Base-by-base conservation (phyloP, 2,888 invertebrate genomes). In the Sialis fuliginosa region DNA sequence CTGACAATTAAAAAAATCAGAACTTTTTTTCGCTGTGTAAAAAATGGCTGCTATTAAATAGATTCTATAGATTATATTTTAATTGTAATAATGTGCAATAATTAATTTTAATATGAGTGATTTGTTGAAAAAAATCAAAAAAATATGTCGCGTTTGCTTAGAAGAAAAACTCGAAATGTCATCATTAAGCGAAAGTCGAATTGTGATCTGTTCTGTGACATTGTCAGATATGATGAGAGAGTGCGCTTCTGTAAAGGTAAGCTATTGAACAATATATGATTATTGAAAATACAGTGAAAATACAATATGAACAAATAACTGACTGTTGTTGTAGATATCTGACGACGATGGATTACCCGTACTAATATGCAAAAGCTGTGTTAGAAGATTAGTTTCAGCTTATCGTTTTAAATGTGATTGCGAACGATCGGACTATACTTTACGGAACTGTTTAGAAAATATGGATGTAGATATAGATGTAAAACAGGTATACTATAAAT, bases 311-410 rank as follows among this genome's bases (percentile, higher is more conserved):
- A 22, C 4, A 22, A 22, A 22, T 22, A 22, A 22, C 22, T 22
- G 22, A 22, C 22, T 22, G 22, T 22, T 22, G 22, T 22, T 22
- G 22, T 45, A 47, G 47, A 35, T 47, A 42, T 31, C 22, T 32
- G 34, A 42, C 12, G 47, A 22, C 6, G 47, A 47, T 42, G 47
- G 47, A 30, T 42, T 47, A 47, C 47, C 47, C 31, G 30, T n/a
- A 30, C 37, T 31, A 10, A 7, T 47, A 31, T 47, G 47, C 31
- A 34, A 30, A 12, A 22, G 13, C 7, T 47, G 47, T 35, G 12
- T 32, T 12, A 34, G 8, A 35, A 31, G 42, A 22, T 37, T 47
- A 10, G 47, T 42, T 42, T 35, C 34, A 13, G 47, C 47, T 8
- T 47, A 42, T 10, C 10, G 22, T 30, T 47, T 47, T 42, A 47